These are phyloP conservation scores for Calosoma granatense DNA, from an alignment of 1,140 invertebrate species.

Conservation along the genomic window DNA sequence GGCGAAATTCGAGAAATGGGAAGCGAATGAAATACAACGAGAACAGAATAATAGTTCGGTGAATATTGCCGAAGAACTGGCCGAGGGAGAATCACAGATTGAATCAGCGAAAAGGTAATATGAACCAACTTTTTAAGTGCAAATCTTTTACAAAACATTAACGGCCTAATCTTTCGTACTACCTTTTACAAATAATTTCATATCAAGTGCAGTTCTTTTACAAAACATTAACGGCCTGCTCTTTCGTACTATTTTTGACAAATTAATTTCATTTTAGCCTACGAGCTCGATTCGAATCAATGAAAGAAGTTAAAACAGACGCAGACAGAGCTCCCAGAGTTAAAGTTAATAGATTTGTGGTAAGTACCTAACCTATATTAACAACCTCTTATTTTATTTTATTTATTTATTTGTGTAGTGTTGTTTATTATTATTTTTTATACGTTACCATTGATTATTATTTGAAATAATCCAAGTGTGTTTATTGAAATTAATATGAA, in stretches of 20 bases:
- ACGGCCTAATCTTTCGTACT: not conserved
- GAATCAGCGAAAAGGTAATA: slow-evolving; percentile 58
- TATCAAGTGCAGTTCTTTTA: not conserved
- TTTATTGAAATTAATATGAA: too few relatives aligned
- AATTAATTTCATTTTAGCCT: slow-evolving; percentile 42
- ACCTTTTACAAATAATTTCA: not conserved
- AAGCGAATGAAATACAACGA: slow-evolving; percentile 55
- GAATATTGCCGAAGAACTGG: slow-evolving; percentile 38
- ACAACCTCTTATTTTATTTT: slow-evolving; percentile 9
- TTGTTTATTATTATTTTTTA: slow-evolving; percentile 2
- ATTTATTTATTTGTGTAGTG: slow-evolving; percentile 7
- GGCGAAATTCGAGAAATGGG: slow-evolving; percentile 88
- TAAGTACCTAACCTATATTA: slow-evolving; percentile 48
- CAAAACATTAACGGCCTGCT: not conserved
- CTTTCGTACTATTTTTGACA: not conserved
- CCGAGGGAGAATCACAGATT: slow-evolving; percentile 51
- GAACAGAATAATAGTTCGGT: slow-evolving; percentile 30
- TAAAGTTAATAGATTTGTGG: slow-evolving; percentile 79
- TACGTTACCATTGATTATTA: slow-evolving; percentile 15
- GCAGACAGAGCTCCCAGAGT: slow-evolving; percentile 43
- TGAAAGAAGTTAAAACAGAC: slow-evolving; percentile 46
- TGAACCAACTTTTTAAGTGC: not conserved
- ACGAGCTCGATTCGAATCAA: slow-evolving; percentile 73
- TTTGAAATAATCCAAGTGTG: slow-evolving; percentile 14
- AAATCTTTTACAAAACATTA: not conserved